phyloP scores from a whole-genome alignment of 2,888 invertebrate species.

The Pandemis heparana region DNA sequence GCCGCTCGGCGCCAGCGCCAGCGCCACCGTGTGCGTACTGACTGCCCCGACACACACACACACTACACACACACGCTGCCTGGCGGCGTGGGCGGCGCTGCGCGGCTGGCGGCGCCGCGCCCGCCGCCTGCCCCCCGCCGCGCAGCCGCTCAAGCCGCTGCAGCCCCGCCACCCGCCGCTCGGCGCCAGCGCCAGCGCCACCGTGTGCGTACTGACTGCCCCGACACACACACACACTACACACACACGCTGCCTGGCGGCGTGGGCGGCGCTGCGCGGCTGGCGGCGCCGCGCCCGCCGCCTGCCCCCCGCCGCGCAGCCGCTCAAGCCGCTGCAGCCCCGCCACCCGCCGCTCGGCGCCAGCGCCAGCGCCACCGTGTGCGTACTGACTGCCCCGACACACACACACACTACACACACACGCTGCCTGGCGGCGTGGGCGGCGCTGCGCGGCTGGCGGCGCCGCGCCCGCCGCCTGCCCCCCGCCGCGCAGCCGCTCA shows the following conservation, averaged over 20 bases:
- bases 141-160: constrained; percentile 17
- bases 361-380: constrained; percentile 71
- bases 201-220: too few relatives aligned
- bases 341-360: constrained; percentile 51
- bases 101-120: constrained; percentile 55
- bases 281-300: constrained; percentile 47
- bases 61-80: too few relatives aligned
- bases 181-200: constrained; percentile 63
- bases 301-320: constrained; percentile 6
- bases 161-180: constrained; percentile 48
- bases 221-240: too few relatives aligned
- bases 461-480: constrained; percentile 35
- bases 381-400: too few relatives aligned
- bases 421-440: constrained; percentile 58
- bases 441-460: constrained; percentile 59
- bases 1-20: constrained; percentile 53
- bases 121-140: constrained; percentile 6
- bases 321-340: constrained; percentile 26
- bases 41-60: too few relatives aligned
- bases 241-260: constrained; percentile 56
- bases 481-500: constrained; percentile 5
- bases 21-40: constrained; percentile 80
- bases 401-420: too few relatives aligned
- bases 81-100: constrained; percentile 59
- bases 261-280: constrained; percentile 60